phyloP scores from a whole-genome alignment of 2,888 invertebrate species.

The Erebia palarica region DNA sequence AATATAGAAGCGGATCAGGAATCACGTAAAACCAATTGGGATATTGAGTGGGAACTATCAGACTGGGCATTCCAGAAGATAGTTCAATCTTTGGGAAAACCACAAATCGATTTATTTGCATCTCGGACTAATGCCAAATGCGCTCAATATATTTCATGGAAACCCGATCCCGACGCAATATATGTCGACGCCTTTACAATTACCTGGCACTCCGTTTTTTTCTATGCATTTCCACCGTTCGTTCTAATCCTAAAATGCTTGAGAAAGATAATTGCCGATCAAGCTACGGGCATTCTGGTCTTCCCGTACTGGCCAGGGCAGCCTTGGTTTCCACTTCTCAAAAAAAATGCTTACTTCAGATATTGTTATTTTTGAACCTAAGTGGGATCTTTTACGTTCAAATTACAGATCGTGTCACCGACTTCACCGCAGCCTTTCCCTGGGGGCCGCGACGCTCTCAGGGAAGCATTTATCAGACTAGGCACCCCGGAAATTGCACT shows the following conservation, averaged over 20 bases:
- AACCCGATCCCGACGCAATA: no score
- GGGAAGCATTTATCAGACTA: background rate
- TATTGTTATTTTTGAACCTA: constrained; percentile 4
- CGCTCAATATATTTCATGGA: background rate
- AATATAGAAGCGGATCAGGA: constrained; percentile 40
- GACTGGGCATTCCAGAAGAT: constrained; percentile 22
- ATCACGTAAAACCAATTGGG: constrained; percentile 33
- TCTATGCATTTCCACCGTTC: constrained; percentile 2
- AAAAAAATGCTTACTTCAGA: background rate
- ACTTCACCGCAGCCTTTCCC: background rate
- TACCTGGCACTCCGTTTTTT: background rate
- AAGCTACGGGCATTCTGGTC: background rate
- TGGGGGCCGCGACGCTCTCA: background rate
- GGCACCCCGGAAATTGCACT: background rate
- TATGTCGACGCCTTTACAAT: constrained; percentile 1
- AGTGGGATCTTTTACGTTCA: background rate
- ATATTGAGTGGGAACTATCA: constrained; percentile 36
- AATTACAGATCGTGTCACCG: constrained; percentile 1
- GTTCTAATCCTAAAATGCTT: background rate
- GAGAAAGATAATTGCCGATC: background rate
- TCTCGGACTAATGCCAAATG: background rate
- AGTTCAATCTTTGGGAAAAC: constrained; percentile 11
- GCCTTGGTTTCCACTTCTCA: background rate
- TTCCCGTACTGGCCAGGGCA: background rate
- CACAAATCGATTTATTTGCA: constrained; percentile 1